These are phyloP conservation scores for Paracyclopina nana DNA, from an alignment of 1,140 invertebrate species.

Conservation along the genomic window DNA sequence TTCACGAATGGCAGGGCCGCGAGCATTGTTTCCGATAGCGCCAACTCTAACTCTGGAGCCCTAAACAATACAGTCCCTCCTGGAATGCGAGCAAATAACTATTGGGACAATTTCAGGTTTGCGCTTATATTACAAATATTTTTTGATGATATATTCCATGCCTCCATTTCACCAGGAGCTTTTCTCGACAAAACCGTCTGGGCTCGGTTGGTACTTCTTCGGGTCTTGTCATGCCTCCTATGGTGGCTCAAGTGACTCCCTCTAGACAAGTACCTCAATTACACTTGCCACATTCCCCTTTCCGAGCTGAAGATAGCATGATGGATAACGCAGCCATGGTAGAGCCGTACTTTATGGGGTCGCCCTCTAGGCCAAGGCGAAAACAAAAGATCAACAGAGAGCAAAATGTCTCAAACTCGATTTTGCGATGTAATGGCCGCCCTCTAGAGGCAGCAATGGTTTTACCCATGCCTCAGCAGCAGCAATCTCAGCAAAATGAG, in stretches of 20 bases:
- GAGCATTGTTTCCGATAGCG: no score
- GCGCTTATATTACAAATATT: no score
- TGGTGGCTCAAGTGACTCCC: background rate
- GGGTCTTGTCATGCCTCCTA: background rate
- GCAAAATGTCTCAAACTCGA: background rate
- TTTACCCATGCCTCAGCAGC: background rate
- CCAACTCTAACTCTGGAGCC: no score
- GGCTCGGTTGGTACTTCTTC: background rate
- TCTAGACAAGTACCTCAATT: background rate
- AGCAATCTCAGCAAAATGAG: background rate
- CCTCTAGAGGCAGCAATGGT: background rate
- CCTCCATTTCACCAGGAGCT: no score
- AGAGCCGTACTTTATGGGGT: background rate
- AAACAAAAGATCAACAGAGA: background rate
- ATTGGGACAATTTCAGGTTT: conserved; percentile 73
- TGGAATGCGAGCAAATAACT: conserved; percentile 66
- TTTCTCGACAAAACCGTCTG: background rate
- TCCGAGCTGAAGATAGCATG: background rate
- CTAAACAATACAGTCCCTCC: conserved; percentile 68
- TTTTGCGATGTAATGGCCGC: background rate
- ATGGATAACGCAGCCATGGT: background rate
- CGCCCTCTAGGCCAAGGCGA: background rate
- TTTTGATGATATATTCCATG: no score
- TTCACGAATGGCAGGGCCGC: no score
- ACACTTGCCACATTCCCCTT: background rate